Conservation (phyloP, 2,113 vertebrate genomes). For the Acanthisitta chloris region DNA sequence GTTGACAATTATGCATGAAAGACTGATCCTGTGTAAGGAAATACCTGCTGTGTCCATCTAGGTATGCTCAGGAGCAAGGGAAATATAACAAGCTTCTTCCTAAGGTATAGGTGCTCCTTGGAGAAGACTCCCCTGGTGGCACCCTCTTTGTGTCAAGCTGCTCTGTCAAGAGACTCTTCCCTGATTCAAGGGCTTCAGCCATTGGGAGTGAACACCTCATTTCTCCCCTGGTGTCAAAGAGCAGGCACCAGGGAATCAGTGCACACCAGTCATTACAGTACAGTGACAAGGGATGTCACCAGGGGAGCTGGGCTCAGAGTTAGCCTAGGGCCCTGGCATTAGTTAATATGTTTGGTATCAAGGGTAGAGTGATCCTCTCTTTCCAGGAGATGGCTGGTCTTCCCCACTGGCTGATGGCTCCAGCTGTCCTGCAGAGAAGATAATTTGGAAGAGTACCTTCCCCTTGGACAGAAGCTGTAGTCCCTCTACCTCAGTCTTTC, state of each 20-base stretch:
- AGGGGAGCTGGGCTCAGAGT: neutral
- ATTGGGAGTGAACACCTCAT: rapidly evolving
- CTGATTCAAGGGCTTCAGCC: neutral
- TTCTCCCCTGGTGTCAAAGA: neutral
- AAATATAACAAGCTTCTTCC: neutral
- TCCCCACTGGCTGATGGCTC: neutral
- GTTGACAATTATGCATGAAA: neutral
- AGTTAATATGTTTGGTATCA: rapidly evolving
- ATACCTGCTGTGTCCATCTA: neutral
- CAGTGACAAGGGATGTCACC: neutral
- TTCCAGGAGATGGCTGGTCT: neutral
- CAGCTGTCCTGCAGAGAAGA: neutral
- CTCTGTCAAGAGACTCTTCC: neutral
- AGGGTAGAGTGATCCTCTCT: neutral
- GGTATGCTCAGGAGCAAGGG: neutral
- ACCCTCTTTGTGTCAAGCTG: neutral
- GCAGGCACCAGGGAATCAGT: neutral
- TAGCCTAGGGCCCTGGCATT: neutral
- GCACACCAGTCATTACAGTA: neutral
- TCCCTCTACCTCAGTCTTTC: neutral
- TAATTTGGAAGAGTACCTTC: neutral
- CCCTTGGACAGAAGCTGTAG: neutral
- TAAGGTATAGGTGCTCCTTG: neutral
- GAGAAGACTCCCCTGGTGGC: neutral
- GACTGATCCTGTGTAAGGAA: neutral